phyloP scores from a whole-genome alignment of 2,113 vertebrate species.

The Lophochroa leadbeateri region DNA sequence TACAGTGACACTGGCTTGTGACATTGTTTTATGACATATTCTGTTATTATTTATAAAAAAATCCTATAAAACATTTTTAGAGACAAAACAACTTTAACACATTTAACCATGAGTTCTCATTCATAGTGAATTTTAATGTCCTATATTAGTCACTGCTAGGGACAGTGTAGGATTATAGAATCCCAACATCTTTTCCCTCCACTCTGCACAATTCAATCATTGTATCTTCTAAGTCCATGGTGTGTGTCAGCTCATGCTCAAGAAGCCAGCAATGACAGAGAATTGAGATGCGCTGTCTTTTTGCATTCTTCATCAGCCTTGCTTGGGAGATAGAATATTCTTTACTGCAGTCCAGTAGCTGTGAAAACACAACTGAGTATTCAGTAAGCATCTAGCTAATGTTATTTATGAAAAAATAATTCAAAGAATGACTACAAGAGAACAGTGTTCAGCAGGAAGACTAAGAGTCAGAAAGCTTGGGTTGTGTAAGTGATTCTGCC shows the following conservation, averaged over 20 bases:
- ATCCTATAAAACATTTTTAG: background rate
- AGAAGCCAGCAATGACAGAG: constrained; percentile 32
- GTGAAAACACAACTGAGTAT: background rate
- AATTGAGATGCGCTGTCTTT: constrained; percentile 26
- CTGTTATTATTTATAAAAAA: background rate
- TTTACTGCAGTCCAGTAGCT: constrained; percentile 4
- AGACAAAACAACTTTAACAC: background rate
- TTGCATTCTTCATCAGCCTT: constrained; percentile 20
- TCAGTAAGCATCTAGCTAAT: constrained; percentile 3
- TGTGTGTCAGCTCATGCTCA: constrained; percentile 17
- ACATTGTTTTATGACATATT: background rate
- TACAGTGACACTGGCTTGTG: background rate
- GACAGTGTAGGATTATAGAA: background rate
- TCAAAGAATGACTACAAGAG: background rate
- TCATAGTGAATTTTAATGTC: background rate
- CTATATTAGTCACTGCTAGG: background rate
- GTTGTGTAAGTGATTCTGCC: background rate
- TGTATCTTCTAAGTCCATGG: constrained; percentile 38
- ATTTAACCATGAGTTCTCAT: background rate
- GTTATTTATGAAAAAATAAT: constrained; percentile 42
- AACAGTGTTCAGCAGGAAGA: background rate
- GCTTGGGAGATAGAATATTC: constrained; percentile 17
- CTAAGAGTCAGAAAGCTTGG: background rate
- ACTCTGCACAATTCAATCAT: background rate
- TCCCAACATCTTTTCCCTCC: background rate